Base-by-base conservation (phyloP, 2,888 invertebrate species). In the Hydropsyche betteni region DNA sequence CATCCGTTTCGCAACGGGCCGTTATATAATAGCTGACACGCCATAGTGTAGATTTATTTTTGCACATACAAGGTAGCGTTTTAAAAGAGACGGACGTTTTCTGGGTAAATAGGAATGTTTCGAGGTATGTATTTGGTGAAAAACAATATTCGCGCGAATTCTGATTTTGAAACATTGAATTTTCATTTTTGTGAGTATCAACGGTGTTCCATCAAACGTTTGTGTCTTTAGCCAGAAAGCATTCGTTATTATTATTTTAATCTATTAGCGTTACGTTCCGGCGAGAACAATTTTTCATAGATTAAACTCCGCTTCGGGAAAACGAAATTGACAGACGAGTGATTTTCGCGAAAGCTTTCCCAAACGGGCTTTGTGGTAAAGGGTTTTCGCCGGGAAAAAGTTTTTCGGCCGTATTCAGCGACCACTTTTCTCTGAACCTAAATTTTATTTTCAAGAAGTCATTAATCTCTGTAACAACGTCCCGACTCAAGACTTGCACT, bases 371-470 rank as follows among this genome's bases (percentile, higher is more conserved):
- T 58, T 58, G 58, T 24, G 58, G 58, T 58, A 64, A 64, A 64
- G 64, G 64, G 64, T 36, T 24, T 44, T n/a, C 64, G 64, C 2
- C 24, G 8, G n/a, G 64, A 64, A 64, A 64, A 64, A 64, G 34
- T 34, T 64, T 36, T 58, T 64, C 64, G 4, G 34, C 64, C 64
- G 64, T 36, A 64, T 64, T 64, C 64, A 36, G n/a, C 64, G 64
- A 64, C 64, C 64, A 36, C 64, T 64, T 64, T 64, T 64, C 58
- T 64, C 64, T 8, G 36, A 64, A 64, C 34, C 64, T 24, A 64
- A 61, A 64, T 64, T 64, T 64, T 64, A 64, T 64, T 64, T 55
- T 55, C 64, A 64, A 64, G 64, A 64, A 64, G 64, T 64, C 64
- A 64, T 64, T 64, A 64, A 64, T 64, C 64, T 64, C 64, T 64